Percentiles rank a stretch among this genome's conserved stretches.
Conservation (phyloP, 2,113 vertebrate genomes). For the Guaruba guarouba region DNA sequence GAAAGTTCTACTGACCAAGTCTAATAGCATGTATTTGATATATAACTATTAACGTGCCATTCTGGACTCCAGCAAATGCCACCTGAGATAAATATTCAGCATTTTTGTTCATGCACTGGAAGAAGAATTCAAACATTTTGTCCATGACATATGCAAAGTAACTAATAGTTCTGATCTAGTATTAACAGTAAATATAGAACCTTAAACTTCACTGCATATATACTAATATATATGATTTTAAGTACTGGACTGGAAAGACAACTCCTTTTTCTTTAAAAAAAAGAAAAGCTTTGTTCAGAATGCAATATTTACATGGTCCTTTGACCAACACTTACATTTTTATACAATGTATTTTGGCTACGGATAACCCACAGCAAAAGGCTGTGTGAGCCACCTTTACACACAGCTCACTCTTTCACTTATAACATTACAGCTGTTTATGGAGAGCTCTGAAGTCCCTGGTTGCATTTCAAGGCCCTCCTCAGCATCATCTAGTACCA, state of each 20-base stretch:
- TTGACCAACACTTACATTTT: constrained; percentile 56
- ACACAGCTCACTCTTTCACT: constrained; percentile 91
- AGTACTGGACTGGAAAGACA: constrained; percentile 74
- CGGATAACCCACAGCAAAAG: constrained; percentile 8
- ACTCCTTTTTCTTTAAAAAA: constrained; percentile 28
- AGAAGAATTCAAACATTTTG: constrained; percentile 67
- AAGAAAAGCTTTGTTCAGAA: constrained; percentile 63
- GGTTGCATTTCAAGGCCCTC: constrained; percentile 81
- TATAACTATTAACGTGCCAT: constrained; percentile 66
- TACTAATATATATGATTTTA: constrained; percentile 68
- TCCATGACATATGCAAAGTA: constrained; percentile 76
- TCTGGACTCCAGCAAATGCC: constrained; percentile 76
- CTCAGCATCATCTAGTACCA: constrained; percentile 73
- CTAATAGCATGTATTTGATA: constrained; percentile 68
- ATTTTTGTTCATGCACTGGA: constrained; percentile 72
- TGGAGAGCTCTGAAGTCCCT: constrained; percentile 82
- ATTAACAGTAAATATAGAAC: constrained; percentile 75
- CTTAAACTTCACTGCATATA: constrained; percentile 66
- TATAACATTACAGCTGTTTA: constrained; percentile 82
- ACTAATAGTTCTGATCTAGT: constrained; percentile 66
- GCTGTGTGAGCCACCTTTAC: constrained; percentile 63
- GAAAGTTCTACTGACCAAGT: constrained; percentile 50
- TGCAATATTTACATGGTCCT: constrained; percentile 75
- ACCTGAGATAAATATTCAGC: constrained; percentile 76
- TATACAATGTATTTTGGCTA: constrained; percentile 40